Conservation (phyloP, 2,888 invertebrate species). For the Pseudoips prasinana region DNA sequence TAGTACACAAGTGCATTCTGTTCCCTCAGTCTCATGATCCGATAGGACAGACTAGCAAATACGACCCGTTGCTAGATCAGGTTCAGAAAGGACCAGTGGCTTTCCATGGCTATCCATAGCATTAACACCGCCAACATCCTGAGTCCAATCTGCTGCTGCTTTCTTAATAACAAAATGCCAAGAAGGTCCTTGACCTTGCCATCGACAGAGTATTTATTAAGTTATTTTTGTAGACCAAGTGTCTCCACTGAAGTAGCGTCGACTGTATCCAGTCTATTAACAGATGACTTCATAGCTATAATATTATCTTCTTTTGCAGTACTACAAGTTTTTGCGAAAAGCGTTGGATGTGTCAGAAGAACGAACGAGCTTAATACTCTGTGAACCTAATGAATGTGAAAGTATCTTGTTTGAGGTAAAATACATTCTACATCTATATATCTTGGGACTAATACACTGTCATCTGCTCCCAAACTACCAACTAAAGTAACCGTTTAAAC, state of each 20-base stretch:
- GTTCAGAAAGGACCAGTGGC: background rate
- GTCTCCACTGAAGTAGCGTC: no score
- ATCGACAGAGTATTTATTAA: no score
- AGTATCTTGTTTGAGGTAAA: constrained; percentile 79
- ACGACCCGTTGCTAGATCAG: background rate
- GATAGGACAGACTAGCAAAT: background rate
- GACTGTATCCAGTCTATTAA: no score
- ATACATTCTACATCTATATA: no score
- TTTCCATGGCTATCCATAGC: background rate
- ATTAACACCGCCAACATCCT: background rate
- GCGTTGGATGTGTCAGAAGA: constrained; percentile 76
- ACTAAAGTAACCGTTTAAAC: no score
- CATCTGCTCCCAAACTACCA: no score
- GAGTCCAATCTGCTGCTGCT: no score
- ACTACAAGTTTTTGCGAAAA: constrained; percentile 70
- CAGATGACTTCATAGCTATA: no score
- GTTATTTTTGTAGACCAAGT: no score
- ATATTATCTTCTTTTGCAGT: constrained; percentile 74
- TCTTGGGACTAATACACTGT: no score
- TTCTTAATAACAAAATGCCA: no score
- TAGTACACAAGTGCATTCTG: background rate
- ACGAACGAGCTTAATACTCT: constrained; percentile 77
- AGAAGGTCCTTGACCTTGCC: no score
- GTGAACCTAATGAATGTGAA: constrained; percentile 79
- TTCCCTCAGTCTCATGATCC: background rate